phyloP scores from a whole-genome alignment of 2,113 vertebrate genomes.

The Semnopithecus entellus region DNA sequence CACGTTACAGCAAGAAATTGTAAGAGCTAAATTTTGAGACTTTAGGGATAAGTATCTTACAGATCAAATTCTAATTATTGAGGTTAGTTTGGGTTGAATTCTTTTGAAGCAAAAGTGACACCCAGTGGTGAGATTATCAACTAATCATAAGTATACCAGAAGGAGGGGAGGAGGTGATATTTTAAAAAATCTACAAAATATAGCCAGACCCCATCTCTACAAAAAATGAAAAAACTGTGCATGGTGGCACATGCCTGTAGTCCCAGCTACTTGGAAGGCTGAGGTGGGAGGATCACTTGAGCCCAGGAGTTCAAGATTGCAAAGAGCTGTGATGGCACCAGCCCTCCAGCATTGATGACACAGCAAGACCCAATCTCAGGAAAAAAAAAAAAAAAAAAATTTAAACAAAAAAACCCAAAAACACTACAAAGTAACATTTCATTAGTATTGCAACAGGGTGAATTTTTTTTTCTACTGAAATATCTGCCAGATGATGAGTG shows the following conservation, averaged over 20 bases:
- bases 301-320: no score
- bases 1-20: neutral
- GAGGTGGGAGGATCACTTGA: no score
- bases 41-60: slow-evolving; percentile 53
- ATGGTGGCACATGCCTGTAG: no score
- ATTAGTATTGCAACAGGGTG: neutral
- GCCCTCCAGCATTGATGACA: no score
- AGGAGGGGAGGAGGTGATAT: neutral
- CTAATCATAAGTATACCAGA: neutral
- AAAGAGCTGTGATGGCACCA: no score
- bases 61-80: slow-evolving; percentile 50
- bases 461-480: neutral
- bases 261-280: no score
- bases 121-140: slow-evolving; percentile 67
- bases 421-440: neutral
- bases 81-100: slow-evolving; percentile 56
- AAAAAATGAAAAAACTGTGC: no score
- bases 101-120: slow-evolving; percentile 66
- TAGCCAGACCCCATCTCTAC: no score
- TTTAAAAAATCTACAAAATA: neutral
- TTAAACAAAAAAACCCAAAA: no score
- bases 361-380: no score
- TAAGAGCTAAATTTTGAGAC: neutral
- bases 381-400: no score
- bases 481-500: neutral